Evolutionary conservation across 92 coral and sea anemone genomes (phyloP).

Genomic region (Bergia sp.): DNA sequence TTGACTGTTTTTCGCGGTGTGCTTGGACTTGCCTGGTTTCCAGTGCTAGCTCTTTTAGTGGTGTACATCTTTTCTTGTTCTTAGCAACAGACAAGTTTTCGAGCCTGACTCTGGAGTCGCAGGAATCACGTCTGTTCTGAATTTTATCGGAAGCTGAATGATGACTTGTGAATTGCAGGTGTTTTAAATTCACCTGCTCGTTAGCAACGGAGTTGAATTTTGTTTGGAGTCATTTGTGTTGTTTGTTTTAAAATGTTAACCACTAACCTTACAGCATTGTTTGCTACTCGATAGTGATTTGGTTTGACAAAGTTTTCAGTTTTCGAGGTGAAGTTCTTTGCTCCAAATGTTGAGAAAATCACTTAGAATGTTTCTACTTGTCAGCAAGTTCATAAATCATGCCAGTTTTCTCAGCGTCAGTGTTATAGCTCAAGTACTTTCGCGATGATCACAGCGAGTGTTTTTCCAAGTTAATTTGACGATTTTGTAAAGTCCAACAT

Average conservation of each 20-base stretch:
- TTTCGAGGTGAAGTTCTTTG: background rate
- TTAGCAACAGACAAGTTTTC: background rate
- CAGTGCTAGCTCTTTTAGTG: slow-evolving; percentile 12
- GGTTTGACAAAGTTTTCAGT: background rate
- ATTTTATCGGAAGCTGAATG: background rate
- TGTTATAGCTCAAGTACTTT: background rate
- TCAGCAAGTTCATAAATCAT: too few species aligned
- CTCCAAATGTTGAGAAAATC: background rate
- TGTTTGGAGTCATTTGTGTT: background rate
- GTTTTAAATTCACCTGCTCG: slow-evolving; percentile 7
- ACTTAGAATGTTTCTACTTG: too few species aligned
- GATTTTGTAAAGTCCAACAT: background rate
- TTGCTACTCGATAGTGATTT: background rate
- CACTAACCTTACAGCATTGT: slow-evolving; percentile 7
- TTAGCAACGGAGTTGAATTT: slow-evolving; percentile 4
- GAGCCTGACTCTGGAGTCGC: too few species aligned
- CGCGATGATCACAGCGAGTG: background rate
- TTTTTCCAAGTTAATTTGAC: background rate
- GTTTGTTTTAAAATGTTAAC: slow-evolving; percentile 5
- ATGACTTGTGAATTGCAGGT: slow-evolving; percentile 23
- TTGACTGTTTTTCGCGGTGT: slow-evolving; percentile 29
- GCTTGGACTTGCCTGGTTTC: slow-evolving; percentile 15
- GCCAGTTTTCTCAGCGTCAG: background rate
- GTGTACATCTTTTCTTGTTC: slow-evolving; percentile 1
- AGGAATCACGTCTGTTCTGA: background rate